phyloP scores from a whole-genome alignment of 2,797 vertebrate genomes.

The Manis javanica region DNA sequence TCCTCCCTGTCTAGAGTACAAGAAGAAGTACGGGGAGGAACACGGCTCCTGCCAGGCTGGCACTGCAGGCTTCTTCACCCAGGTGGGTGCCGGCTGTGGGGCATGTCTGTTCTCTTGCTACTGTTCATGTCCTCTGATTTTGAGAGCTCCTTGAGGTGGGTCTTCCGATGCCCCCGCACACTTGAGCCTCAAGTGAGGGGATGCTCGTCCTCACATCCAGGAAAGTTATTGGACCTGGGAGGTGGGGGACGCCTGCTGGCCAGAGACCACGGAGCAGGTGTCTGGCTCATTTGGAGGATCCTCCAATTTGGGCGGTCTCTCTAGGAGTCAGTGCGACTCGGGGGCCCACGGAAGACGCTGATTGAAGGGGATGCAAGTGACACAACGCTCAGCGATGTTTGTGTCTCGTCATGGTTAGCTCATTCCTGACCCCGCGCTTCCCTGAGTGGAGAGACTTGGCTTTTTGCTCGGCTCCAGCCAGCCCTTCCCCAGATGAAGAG shows the following conservation, averaged over 20 bases:
- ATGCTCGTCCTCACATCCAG: not conserved
- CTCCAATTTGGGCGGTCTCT: not conserved
- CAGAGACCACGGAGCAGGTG: accelerated
- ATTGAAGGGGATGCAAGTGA: too few species aligned
- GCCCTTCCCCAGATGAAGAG: not conserved
- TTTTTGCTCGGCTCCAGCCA: not conserved
- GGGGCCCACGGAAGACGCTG: not conserved
- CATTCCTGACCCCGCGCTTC: not conserved
- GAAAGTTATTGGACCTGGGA: not conserved
- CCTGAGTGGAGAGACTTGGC: not conserved
- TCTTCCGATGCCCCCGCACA: not conserved
- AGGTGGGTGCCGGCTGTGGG: constrained; percentile 90
- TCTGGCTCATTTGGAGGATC: not conserved
- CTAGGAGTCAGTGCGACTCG: not conserved
- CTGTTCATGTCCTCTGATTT: not conserved
- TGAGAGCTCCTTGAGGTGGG: not conserved
- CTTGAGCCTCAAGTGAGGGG: not conserved
- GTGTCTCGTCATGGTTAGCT: too few species aligned
- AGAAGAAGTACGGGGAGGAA: constrained; percentile 99
- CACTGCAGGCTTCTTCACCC: constrained; percentile 95
- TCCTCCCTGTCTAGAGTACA: constrained; percentile 92
- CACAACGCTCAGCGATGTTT: accelerated
- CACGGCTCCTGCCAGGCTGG: constrained; percentile 99
- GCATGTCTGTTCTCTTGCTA: not conserved
- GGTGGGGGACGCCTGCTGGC: not conserved